Evolutionary conservation across 2,888 invertebrate species (phyloP).

Genomic region (Dorcus parallelipipedus): DNA sequence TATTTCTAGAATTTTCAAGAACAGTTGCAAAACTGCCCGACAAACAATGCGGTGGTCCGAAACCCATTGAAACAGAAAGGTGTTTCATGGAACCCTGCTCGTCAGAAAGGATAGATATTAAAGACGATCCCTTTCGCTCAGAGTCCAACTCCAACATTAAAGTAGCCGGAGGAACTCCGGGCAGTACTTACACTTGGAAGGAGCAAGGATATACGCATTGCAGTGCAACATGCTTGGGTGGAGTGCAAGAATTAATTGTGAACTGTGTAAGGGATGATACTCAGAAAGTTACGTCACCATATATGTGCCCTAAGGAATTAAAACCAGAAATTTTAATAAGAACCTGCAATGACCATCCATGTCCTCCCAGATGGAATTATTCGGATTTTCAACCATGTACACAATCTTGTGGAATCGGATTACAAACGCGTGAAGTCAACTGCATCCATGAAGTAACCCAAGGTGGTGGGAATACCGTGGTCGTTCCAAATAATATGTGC

Average conservation of each 20-base stretch:
- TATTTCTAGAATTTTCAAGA: constrained; percentile 87
- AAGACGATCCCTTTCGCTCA: constrained; percentile 48
- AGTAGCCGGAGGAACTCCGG: constrained; percentile 60
- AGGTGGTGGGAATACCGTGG: constrained; percentile 83
- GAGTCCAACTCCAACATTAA: constrained; percentile 24
- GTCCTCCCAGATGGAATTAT: constrained; percentile 92
- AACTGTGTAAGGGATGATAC: constrained; percentile 86
- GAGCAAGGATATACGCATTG: constrained; percentile 89
- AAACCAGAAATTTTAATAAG: constrained; percentile 86
- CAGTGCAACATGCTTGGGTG: constrained; percentile 90
- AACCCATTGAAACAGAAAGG: constrained; percentile 76
- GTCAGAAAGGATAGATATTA: constrained; percentile 51
- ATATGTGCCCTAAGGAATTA: constrained; percentile 80
- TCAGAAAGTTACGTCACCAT: constrained; percentile 81
- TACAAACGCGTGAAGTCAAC: constrained; percentile 84
- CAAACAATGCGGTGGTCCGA: constrained; percentile 80
- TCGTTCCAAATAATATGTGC: constrained; percentile 92
- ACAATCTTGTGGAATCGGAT: constrained; percentile 90
- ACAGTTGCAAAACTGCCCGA: constrained; percentile 87
- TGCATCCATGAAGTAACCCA: constrained; percentile 85
- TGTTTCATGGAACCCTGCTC: constrained; percentile 79
- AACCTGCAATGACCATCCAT: constrained; percentile 92
- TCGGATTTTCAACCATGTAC: constrained; percentile 88
- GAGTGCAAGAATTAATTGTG: constrained; percentile 81
- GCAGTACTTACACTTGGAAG: constrained; percentile 84